Conservation (phyloP, 2,113 vertebrate genomes). For the Onychostoma macrolepis region DNA sequence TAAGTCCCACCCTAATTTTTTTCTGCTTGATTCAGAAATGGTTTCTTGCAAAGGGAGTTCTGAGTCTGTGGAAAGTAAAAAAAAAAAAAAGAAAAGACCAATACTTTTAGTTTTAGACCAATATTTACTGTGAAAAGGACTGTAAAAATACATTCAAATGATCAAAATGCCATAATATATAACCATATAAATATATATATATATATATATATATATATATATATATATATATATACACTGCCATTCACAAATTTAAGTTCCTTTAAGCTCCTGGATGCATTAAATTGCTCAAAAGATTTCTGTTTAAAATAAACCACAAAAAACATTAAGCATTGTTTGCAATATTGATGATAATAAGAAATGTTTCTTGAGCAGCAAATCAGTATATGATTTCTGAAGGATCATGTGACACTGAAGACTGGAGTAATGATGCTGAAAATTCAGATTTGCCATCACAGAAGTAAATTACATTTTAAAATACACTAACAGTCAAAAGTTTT, state of each 20-base stretch:
- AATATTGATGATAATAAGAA: background rate
- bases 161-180: no score
- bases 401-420: no score
- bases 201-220: no score
- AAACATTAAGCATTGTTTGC: background rate
- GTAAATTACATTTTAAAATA: background rate
- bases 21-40: background rate
- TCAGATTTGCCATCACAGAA: background rate
- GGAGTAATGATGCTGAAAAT: background rate
- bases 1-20: background rate
- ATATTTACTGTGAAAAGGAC: background rate
- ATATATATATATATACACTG: no score
- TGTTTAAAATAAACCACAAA: no score
- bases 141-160: background rate
- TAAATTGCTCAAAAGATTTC: no score
- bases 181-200: no score
- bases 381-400: background rate
- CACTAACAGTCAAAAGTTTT: no score
- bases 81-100: background rate
- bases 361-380: background rate
- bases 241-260: no score
- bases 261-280: no score
- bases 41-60: background rate
- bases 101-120: background rate
- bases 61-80: background rate